phyloP scores from a whole-genome alignment of 1,140 invertebrate species.

The Agrypnia vestita region DNA sequence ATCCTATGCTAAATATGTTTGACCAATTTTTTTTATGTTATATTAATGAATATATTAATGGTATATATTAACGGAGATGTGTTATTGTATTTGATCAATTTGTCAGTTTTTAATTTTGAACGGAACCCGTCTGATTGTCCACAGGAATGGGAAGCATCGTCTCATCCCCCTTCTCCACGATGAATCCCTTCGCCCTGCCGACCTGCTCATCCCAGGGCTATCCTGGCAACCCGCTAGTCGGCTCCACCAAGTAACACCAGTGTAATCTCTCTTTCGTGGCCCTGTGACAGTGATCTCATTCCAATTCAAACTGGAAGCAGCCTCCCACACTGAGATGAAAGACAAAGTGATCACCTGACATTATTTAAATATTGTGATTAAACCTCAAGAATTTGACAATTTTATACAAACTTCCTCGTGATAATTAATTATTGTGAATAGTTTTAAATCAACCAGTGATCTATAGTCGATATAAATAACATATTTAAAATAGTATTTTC shows the following conservation, averaged over 20 bases:
- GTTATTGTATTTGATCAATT: no score
- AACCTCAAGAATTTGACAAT: neutral
- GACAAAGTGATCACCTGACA: slow-evolving; percentile 7
- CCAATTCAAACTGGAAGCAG: neutral
- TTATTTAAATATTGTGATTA: neutral
- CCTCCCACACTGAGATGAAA: slow-evolving; percentile 16
- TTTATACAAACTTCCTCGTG: slow-evolving; percentile 15
- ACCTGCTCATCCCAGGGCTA: slow-evolving; percentile 91
- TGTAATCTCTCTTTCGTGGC: slow-evolving; percentile 43
- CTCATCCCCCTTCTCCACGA: slow-evolving; percentile 86
- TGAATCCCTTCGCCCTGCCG: slow-evolving; percentile 92
- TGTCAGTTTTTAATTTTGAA: no score
- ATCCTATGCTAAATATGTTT: no score
- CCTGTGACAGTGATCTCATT: slow-evolving; percentile 35
- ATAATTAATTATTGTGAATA: slow-evolving; percentile 30
- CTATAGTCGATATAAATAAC: slow-evolving; percentile 12
- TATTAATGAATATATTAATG: no score
- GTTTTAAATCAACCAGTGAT: slow-evolving; percentile 17
- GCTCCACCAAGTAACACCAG: slow-evolving; percentile 82
- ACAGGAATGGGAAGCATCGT: slow-evolving; percentile 85
- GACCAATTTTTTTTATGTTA: no score
- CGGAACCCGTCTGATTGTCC: slow-evolving; percentile 62
- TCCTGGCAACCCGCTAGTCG: slow-evolving; percentile 85
- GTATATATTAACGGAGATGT: no score
- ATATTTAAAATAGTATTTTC: neutral